Evolutionary conservation across 2,888 invertebrate species (phyloP).

Genomic region (Mellilla xanthometata): DNA sequence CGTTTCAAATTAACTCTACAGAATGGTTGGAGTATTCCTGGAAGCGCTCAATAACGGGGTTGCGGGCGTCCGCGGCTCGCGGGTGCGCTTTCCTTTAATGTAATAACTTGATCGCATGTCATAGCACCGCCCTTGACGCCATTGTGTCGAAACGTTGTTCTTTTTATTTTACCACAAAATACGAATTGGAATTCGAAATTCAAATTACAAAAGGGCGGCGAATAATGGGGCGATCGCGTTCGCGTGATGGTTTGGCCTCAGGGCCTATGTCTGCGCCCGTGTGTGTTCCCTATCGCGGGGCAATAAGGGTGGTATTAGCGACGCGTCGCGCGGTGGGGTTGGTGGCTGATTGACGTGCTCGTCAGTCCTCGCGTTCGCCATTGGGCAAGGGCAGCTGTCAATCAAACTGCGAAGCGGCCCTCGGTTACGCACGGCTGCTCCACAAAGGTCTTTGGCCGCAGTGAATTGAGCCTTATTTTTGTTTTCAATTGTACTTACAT

Average conservation of each 20-base stretch:
- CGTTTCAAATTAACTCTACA: conserved; percentile 52
- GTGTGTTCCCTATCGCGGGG: conserved; percentile 39
- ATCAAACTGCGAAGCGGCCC: conserved; percentile 83
- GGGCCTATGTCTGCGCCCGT: conserved; percentile 52
- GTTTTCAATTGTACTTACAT: conserved; percentile 11
- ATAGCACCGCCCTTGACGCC: conserved; percentile 82
- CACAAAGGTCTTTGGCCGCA: conserved; percentile 41
- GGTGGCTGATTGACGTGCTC: conserved; percentile 89
- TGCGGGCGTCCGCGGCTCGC: conserved; percentile 48
- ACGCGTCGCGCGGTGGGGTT: conserved; percentile 52
- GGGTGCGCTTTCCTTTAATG: conserved; percentile 79
- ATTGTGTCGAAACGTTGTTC: conserved; percentile 80
- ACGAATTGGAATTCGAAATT: conserved; percentile 82
- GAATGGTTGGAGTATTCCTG: conserved; percentile 54
- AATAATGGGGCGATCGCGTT: conserved; percentile 81
- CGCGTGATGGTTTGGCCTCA: conserved; percentile 68
- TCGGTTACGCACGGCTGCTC: conserved; percentile 62
- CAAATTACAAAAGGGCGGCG: conserved; percentile 82
- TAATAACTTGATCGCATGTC: conserved; percentile 83
- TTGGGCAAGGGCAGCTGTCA: conserved; percentile 91
- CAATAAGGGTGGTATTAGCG: conserved; percentile 51
- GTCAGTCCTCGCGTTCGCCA: conserved; percentile 89
- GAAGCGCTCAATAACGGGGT: conserved; percentile 70
- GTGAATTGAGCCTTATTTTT: conserved; percentile 29
- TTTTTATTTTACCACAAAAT: conserved; percentile 82